Conservation (phyloP, 2,113 vertebrate species). For the Salvelinus fontinalis region DNA sequence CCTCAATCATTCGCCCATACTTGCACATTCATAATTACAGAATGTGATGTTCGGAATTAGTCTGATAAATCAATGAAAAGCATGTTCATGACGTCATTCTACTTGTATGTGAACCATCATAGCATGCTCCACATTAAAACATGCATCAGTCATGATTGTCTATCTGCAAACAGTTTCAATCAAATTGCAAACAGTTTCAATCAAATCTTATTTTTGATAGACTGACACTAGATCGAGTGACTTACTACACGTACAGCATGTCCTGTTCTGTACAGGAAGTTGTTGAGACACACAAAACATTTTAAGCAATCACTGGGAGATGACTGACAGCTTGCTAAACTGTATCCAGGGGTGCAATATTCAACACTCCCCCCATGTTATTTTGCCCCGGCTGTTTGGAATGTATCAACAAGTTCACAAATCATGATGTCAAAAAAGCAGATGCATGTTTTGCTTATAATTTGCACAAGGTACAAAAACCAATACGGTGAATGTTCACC, state of each 20-base stretch:
- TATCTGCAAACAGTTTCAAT: neutral
- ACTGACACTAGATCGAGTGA: neutral
- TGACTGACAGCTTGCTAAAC: conserved; percentile 39
- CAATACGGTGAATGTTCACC: neutral
- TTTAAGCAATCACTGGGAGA: neutral
- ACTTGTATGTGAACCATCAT: neutral
- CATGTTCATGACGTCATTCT: neutral
- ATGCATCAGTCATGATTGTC: neutral
- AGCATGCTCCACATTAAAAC: neutral
- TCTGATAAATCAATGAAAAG: neutral
- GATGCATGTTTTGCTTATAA: neutral
- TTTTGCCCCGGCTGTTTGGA: neutral
- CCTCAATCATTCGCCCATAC: neutral
- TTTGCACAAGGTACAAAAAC: neutral
- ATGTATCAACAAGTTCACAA: conserved; percentile 22
- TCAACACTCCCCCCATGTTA: conserved; percentile 21
- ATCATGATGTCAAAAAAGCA: neutral
- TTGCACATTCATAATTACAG: neutral
- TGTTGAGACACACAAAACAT: neutral
- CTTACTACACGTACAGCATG: neutral
- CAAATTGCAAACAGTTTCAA: too few species aligned
- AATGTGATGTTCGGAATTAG: neutral
- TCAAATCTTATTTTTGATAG: neutral
- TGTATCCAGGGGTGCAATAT: conserved; percentile 4
- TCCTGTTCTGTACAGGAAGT: neutral